phyloP scores from a whole-genome alignment of 2,797 vertebrate species.

The Astyanax mexicanus region DNA sequence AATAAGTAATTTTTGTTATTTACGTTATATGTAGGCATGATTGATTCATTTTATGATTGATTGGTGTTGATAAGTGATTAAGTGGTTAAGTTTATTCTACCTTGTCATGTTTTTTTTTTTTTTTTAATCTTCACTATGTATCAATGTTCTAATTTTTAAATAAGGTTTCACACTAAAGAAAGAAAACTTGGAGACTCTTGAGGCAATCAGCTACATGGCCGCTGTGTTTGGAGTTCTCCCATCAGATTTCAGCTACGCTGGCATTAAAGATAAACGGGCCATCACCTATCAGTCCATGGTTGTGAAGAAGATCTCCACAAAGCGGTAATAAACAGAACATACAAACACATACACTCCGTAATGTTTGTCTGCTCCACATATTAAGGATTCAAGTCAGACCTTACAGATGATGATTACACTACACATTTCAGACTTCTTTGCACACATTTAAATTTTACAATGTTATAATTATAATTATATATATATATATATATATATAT shows the following conservation, averaged over 20 bases:
- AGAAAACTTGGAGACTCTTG: slow-evolving; percentile 94
- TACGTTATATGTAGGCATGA: too few species aligned
- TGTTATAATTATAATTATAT: too few species aligned
- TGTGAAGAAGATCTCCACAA: slow-evolving; percentile 90
- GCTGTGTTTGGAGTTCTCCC: slow-evolving; percentile 87
- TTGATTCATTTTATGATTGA: too few species aligned
- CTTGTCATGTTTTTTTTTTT: not conserved
- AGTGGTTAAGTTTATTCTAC: not conserved
- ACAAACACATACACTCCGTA: not conserved
- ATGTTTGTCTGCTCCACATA: too few species aligned
- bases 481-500: too few species aligned
- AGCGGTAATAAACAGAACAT: slow-evolving; percentile 75
- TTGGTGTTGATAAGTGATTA: too few species aligned
- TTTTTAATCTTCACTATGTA: too few species aligned
- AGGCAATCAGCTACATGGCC: slow-evolving; percentile 91
- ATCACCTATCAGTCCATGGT: slow-evolving; percentile 93
- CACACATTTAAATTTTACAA: too few species aligned
- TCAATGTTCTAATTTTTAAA: slow-evolving; percentile 44
- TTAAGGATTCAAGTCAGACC: too few species aligned
- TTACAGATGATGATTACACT: too few species aligned
- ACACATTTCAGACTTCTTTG: too few species aligned
- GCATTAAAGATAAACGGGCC: slow-evolving; percentile 95
- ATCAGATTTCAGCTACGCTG: slow-evolving; percentile 95
- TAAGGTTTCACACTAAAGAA: slow-evolving; percentile 92
- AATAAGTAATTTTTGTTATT: too few species aligned